Base-by-base conservation (phyloP, 2,797 vertebrate species). In the Tokudaia tokunoshimensis region DNA sequence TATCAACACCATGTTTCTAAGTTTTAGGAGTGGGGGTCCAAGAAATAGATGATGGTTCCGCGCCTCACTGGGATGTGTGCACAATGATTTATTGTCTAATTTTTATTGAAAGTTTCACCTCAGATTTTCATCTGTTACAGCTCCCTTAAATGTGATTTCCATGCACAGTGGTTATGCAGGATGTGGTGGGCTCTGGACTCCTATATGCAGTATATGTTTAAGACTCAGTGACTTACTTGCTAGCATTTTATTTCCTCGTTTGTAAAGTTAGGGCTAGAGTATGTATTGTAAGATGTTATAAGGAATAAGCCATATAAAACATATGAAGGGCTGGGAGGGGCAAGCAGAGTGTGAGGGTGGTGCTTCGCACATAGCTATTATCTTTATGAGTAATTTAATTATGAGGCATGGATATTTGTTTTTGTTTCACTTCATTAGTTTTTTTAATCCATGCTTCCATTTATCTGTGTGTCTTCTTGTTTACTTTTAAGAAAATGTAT, bases 61-160 rank as follows among this genome's bases (percentile, higher is more conserved):
- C 67, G 79, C 87, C 93, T 96, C 84, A 55, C 47, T 82, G 93
- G 82, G 84, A 92, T 47, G 63, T 84, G 59, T 94, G 41, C 94
- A 63, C 17, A 74, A 11, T 96, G 94, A 83, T 93, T 97, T 87
- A 74, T 72, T 96, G 89, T 88, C 78, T 88, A 34, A 88, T 44
- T 96, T 90, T 95, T 87, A 80, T 88, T 94, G 92, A 93, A 82
- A 92, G 86, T 13, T 52, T 88, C 93, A 85, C 55, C 76, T 17
- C 65, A 91, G 83, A 63, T n/a, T 92, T n/a, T 52, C 9, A n/a
- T 89, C 85, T 96, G 83, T 94, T 47, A 44, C 3, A 93, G 59
- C 0, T 95, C 24, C 29, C 63, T 78, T 90, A 93, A 90, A 65
- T 94, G 63, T 90, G 65, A 88, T 96, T 97, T 93, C 94, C 94